These are phyloP conservation scores for Craniophora ligustri DNA, from an alignment of 2,888 invertebrate species.

Conservation along the genomic window DNA sequence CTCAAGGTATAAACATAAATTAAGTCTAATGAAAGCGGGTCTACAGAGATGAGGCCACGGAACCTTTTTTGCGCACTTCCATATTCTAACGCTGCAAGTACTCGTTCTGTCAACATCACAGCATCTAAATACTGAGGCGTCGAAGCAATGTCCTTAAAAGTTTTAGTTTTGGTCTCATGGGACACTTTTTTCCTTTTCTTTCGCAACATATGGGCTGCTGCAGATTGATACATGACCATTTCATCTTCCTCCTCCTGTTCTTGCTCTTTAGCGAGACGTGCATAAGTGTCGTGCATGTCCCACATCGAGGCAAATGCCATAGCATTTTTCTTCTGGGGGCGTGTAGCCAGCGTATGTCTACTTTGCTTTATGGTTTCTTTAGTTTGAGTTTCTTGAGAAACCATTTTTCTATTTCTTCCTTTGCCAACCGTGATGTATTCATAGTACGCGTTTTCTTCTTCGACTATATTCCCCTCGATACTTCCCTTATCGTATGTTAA, in stretches of 20 bases:
- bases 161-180: constrained; percentile 56
- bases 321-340: constrained; percentile 86
- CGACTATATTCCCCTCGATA: constrained; percentile 87
- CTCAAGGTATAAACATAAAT: constrained; percentile 91
- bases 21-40: constrained; percentile 90
- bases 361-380: constrained; percentile 89
- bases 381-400: constrained; percentile 92
- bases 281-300: constrained; percentile 93
- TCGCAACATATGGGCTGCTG: constrained; percentile 69
- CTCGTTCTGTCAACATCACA: constrained; percentile 90
- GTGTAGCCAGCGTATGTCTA: constrained; percentile 89
- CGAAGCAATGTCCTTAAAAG: constrained; percentile 68
- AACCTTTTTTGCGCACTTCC: constrained; percentile 91
- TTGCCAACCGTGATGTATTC: constrained; percentile 91
- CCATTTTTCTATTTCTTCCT: constrained; percentile 90
- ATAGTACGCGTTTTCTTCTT: constrained; percentile 91
- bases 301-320: constrained; percentile 92
- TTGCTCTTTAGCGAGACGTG: constrained; percentile 72
- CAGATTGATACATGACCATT: constrained; percentile 82
- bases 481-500: constrained; percentile 89
- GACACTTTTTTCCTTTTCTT: constrained; percentile 63
- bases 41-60: constrained; percentile 89
- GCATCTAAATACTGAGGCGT: constrained; percentile 89
- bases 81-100: constrained; percentile 91
- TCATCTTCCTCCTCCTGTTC: constrained; percentile 76